phyloP scores from a whole-genome alignment of 2,888 invertebrate genomes.

The Drosophila nr. perissopoda region DNA sequence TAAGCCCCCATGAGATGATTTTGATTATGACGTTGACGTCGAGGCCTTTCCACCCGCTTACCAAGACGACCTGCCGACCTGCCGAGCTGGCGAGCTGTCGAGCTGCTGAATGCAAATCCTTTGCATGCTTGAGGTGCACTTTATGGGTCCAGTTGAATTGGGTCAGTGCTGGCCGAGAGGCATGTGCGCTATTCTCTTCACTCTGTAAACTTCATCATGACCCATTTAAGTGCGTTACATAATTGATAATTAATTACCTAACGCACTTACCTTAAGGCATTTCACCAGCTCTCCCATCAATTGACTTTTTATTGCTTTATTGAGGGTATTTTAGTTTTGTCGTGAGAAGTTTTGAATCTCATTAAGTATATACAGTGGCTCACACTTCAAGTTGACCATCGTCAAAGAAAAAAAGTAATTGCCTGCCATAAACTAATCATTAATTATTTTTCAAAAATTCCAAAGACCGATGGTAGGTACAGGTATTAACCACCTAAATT shows the following conservation, averaged over 20 bases:
- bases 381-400: no score
- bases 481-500: no score
- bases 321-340: not conserved
- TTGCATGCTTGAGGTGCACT: conserved; percentile 38
- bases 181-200: conserved; percentile 6
- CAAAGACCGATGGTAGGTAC: no score
- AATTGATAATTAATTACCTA: conserved; percentile 69
- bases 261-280: conserved; percentile 21
- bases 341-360: not conserved
- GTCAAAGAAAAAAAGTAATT: no score
- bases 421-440: no score
- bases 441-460: no score
- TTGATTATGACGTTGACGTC: conserved; percentile 50
- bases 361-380: no score
- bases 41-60: conserved; percentile 13
- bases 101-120: conserved; percentile 1
- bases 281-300: conserved; percentile 21
- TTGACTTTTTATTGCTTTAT: conserved; percentile 27
- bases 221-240: conserved; percentile 34
- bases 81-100: not conserved
- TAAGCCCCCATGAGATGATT: conserved; percentile 56
- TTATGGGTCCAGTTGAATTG: conserved; percentile 32
- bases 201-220: conserved; percentile 13
- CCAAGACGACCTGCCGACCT: not conserved
- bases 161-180: conserved; percentile 33